A percentile compares a stretch with the other conserved stretches of the same genome.
These are phyloP conservation scores for Choristoneura fumiferana DNA, from an alignment of 1,140 invertebrate species.

Conservation along the genomic window DNA sequence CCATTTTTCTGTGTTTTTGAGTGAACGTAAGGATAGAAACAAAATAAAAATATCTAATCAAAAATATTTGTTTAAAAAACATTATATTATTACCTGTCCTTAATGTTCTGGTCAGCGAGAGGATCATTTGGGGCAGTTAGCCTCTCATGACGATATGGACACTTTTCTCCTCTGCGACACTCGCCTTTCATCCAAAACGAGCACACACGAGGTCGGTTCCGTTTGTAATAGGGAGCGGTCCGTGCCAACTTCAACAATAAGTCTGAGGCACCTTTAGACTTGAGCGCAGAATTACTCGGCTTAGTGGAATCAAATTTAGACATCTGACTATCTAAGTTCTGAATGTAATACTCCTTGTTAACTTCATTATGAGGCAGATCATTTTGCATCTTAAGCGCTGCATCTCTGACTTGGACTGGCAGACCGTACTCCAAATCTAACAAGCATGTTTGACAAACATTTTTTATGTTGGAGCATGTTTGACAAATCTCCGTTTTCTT, in stretches of 20 bases:
- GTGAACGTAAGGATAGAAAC: too few relatives aligned
- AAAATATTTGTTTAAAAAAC: too few relatives aligned
- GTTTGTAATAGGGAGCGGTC: constrained; percentile 98
- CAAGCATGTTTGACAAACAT: constrained; percentile 99
- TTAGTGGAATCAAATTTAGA: constrained; percentile 81
- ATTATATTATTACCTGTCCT: constrained; percentile 89
- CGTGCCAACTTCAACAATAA: constrained; percentile 96
- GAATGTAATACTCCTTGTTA: constrained; percentile 99
- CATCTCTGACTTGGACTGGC: constrained; percentile 96
- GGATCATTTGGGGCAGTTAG: constrained; percentile 99
- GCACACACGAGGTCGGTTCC: constrained; percentile 99
- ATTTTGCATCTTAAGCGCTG: constrained; percentile 96
- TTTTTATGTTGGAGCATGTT: constrained; percentile 98
- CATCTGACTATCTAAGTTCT: constrained; percentile 92
- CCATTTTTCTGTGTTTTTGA: too few relatives aligned
- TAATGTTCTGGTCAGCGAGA: constrained; percentile 99
- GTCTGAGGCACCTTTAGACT: constrained; percentile 90
- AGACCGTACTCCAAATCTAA: constrained; percentile 98
- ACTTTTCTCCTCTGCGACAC: constrained; percentile 99
- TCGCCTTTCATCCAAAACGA: constrained; percentile 99
- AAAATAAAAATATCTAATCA: too few relatives aligned
- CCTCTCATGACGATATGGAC: constrained; percentile 99
- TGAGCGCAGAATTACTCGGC: constrained; percentile 82
- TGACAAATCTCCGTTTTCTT: constrained; percentile 99
- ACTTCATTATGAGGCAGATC: constrained; percentile 98